These are phyloP conservation scores for Myotis planiceps DNA, from an alignment of 2,797 vertebrate species.

Conservation along the genomic window DNA sequence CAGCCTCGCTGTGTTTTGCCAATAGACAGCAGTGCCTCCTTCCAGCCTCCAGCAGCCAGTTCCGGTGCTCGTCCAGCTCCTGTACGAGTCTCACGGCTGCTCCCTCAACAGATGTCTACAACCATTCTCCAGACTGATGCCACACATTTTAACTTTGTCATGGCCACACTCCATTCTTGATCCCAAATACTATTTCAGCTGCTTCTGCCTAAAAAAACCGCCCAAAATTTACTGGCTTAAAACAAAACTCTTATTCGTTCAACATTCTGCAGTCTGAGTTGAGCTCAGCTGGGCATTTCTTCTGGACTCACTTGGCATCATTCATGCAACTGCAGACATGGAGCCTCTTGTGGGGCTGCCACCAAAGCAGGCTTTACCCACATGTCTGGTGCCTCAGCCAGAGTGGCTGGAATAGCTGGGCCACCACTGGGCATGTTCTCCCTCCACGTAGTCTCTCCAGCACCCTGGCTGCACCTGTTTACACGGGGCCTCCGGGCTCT, in stretches of 20 bases:
- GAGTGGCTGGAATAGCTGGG: background rate
- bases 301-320: background rate
- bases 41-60: background rate
- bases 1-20: background rate
- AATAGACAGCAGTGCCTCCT: background rate
- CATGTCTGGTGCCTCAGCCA: background rate
- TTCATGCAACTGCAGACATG: background rate
- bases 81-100: background rate
- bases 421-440: background rate
- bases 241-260: background rate
- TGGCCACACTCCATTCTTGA: background rate
- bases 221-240: background rate
- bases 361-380: background rate
- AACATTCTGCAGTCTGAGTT: background rate
- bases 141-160: background rate
- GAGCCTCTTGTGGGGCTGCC: background rate
- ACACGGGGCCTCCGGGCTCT: background rate
- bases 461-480: background rate
- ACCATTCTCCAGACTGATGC: background rate
- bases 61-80: background rate
- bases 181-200: background rate
- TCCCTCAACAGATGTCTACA: background rate
- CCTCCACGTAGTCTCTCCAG: background rate
- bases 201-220: background rate
- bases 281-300: background rate